Percentiles rank a stretch among this genome's conserved stretches.
Conservation (phyloP, 2,797 vertebrate genomes). For the Amniataba percoides region DNA sequence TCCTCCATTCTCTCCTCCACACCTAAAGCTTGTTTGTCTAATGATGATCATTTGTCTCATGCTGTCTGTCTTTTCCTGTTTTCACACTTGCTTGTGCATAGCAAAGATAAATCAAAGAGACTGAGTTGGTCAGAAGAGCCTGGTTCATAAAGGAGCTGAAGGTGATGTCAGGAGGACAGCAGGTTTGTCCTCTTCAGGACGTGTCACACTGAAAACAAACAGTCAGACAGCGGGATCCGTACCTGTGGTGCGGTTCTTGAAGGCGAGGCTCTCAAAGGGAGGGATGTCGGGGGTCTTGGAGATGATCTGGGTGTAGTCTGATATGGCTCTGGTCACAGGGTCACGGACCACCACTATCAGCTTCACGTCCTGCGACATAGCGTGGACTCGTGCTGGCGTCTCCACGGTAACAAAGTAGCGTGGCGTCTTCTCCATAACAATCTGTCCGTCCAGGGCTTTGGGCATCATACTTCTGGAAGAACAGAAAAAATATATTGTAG, state of each 20-base stretch:
- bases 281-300: constrained; percentile 87
- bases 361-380: constrained; percentile 87
- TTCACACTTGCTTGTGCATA: not conserved
- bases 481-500: constrained; percentile 8
- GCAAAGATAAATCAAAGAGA: not conserved
- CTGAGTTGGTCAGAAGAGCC: not conserved
- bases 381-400: constrained; percentile 84
- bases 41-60: not conserved
- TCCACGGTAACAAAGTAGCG: constrained; percentile 88
- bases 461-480: constrained; percentile 87
- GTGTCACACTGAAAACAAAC: not conserved
- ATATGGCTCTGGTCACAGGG: constrained; percentile 88
- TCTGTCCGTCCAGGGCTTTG: constrained; percentile 87
- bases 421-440: constrained; percentile 90
- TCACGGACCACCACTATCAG: constrained; percentile 89
- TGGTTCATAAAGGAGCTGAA: not conserved
- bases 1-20: not conserved
- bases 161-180: not conserved
- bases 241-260: constrained; percentile 85
- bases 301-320: constrained; percentile 90
- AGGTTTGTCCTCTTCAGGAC: not conserved
- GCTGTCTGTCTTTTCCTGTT: not conserved
- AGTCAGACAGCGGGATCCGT: not conserved
- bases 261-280: constrained; percentile 85
- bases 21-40: not conserved